Conservation (phyloP, 2,797 vertebrate species). For the Taenioides sp. region DNA sequence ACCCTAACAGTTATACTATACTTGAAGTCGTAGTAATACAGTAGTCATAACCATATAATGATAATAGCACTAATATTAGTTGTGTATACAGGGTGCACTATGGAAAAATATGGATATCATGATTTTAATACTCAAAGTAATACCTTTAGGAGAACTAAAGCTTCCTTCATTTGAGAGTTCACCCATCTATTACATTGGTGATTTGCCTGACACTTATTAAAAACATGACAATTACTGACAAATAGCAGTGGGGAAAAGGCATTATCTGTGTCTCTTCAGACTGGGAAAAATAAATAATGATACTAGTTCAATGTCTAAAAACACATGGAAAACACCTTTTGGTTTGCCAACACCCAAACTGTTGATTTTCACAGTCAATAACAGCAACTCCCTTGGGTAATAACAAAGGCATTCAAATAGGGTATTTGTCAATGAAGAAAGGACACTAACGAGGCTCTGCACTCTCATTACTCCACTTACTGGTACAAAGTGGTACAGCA, state of each 20-base stretch:
- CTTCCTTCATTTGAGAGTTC: not conserved
- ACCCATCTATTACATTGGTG: not conserved
- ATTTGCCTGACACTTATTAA: not conserved
- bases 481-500: not conserved
- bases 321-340: not conserved
- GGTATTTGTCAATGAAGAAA: not conserved
- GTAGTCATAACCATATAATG: not conserved
- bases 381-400: not conserved
- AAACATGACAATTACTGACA: not conserved
- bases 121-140: not conserved
- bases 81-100: not conserved
- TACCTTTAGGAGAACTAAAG: not conserved
- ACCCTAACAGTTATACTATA: no score
- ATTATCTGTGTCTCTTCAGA: not conserved
- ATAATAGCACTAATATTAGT: not conserved
- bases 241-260: not conserved
- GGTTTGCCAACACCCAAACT: not conserved
- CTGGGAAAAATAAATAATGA: not conserved
- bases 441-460: not conserved
- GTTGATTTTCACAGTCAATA: slow-evolving; percentile 3
- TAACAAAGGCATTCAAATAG: not conserved
- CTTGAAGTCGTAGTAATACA: no score
- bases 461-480: not conserved
- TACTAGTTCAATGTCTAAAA: no score
- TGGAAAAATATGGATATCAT: not conserved